Evolutionary conservation across 2,113 vertebrate species (phyloP).

Genomic region (Sclerurus mexicanus): DNA sequence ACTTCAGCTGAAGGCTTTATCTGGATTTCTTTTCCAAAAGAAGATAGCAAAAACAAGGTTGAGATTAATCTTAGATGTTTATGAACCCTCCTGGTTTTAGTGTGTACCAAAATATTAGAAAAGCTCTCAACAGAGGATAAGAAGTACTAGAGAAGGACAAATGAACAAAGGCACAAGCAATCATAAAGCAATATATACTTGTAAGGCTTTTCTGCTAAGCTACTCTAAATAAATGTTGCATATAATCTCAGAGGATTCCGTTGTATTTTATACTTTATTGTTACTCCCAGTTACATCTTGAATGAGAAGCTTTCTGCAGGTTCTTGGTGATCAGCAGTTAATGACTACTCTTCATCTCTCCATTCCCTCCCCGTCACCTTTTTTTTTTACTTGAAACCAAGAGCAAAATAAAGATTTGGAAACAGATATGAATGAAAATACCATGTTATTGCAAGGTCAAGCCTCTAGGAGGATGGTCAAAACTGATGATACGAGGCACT

Average conservation of each 20-base stretch:
- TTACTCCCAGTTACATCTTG: not conserved
- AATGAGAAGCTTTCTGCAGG: not conserved
- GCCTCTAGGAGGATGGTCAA: not conserved
- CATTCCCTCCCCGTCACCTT: rapidly evolving
- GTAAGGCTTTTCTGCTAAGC: not conserved
- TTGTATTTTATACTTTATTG: not conserved
- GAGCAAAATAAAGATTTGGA: not conserved
- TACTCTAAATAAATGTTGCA: not conserved
- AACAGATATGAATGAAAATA: not conserved
- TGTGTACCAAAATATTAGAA: not conserved
- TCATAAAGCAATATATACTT: not conserved
- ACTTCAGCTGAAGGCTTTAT: not conserved
- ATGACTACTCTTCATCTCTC: not conserved
- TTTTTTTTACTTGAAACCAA: not conserved
- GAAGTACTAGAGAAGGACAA: not conserved
- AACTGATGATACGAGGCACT: not conserved
- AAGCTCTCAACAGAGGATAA: not conserved
- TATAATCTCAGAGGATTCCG: not conserved
- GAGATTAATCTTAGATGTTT: not conserved
- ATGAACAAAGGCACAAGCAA: not conserved
- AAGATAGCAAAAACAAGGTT: not conserved
- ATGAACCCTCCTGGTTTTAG: not conserved
- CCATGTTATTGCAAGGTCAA: not conserved
- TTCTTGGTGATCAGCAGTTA: not conserved
- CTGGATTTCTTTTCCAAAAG: not conserved